Conservation (phyloP, 1,140 invertebrate species). For the Scaptodrosophila lebanonensis region DNA sequence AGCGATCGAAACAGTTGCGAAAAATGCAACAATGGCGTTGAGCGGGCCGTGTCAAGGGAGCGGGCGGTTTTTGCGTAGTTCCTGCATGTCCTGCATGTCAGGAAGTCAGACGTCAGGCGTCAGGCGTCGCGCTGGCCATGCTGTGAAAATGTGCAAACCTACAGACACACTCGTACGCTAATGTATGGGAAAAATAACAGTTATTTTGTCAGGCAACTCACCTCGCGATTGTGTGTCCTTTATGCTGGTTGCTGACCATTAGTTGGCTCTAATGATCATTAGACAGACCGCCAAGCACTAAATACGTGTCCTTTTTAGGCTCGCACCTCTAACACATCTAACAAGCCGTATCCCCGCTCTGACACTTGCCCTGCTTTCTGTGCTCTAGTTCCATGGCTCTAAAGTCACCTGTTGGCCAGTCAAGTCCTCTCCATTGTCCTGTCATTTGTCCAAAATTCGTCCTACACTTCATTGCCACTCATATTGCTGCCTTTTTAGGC, state of each 20-base stretch:
- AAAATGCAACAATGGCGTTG: constrained; percentile 39
- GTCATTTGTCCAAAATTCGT: neutral
- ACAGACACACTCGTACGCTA: constrained; percentile 17
- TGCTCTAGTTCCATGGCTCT: no score
- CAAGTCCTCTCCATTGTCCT: constrained; percentile 30
- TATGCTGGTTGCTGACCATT: no score
- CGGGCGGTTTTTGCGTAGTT: constrained; percentile 23
- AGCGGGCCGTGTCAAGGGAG: neutral
- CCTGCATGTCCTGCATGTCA: constrained; percentile 49
- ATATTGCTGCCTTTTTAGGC: constrained; percentile 7
- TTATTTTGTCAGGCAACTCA: constrained; percentile 10
- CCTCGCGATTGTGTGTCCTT: neutral
- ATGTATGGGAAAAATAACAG: constrained; percentile 3
- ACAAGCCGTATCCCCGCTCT: constrained; percentile 46
- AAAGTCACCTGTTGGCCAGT: constrained; percentile 53
- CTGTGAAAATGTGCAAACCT: constrained; percentile 53
- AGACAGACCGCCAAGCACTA: no score
- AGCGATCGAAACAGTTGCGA: constrained; percentile 58
- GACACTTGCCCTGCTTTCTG: neutral
- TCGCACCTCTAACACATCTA: no score
- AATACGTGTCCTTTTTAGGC: no score
- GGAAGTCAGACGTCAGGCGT: constrained; percentile 54
- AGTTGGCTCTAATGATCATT: no score
- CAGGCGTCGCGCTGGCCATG: no score
- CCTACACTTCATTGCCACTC: constrained; percentile 15